Percentiles rank a stretch among this genome's conserved stretches.
phyloP scores from a whole-genome alignment of 2,113 vertebrate genomes.

The Panthera tigris region DNA sequence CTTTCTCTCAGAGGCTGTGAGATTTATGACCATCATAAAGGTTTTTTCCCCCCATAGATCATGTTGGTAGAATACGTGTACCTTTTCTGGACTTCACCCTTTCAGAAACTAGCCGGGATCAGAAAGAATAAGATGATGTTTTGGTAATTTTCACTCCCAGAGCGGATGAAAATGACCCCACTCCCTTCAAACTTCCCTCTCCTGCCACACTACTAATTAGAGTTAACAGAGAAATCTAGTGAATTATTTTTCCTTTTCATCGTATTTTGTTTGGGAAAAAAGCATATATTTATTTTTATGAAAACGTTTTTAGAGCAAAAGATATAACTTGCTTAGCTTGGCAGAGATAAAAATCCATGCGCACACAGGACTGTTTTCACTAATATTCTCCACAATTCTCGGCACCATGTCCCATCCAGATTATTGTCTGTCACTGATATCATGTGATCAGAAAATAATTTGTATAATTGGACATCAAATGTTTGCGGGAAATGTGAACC shows the following conservation, averaged over 20 bases:
- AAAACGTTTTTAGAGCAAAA: constrained; percentile 38
- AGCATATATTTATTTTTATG: not conserved
- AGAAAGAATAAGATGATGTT: not conserved
- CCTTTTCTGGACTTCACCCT: constrained; percentile 38
- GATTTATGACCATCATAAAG: constrained; percentile 74
- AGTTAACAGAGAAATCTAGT: not conserved
- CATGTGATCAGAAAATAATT: constrained; percentile 17
- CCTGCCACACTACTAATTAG: constrained; percentile 35
- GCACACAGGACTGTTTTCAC: not conserved
- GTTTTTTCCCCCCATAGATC: constrained; percentile 34
- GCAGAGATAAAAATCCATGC: not conserved
- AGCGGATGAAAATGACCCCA: not conserved
- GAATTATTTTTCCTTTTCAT: constrained; percentile 28
- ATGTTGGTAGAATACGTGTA: constrained; percentile 30
- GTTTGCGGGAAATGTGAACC: not conserved
- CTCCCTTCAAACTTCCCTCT: not conserved
- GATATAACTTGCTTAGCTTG: not conserved
- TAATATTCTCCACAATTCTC: not conserved
- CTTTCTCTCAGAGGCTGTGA: constrained; percentile 66
- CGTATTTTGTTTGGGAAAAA: not conserved
- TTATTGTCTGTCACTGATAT: not conserved
- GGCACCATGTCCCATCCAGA: not conserved
- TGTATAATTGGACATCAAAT: not conserved
- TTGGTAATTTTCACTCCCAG: not conserved
- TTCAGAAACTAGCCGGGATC: constrained; percentile 15